Percentiles rank a stretch among this genome's conserved stretches.
These are phyloP conservation scores for Tiliacea citrago DNA, from an alignment of 2,888 invertebrate genomes.

Conservation along the genomic window DNA sequence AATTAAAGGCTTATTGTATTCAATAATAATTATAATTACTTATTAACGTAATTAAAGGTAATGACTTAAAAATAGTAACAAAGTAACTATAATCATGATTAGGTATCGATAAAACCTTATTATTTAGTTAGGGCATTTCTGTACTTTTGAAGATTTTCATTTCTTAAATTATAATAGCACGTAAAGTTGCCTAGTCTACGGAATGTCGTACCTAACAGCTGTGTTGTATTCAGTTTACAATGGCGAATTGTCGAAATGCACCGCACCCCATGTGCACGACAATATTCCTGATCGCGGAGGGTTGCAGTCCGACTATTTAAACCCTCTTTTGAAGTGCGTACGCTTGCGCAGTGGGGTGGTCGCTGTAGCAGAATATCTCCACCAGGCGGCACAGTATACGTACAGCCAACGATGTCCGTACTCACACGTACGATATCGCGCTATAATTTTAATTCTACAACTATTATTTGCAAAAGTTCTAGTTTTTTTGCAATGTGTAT, in stretches of 20 bases:
- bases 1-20: neutral
- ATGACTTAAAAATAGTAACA: neutral
- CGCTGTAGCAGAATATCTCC: conserved; percentile 78
- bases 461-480: conserved; percentile 50
- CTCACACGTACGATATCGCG: conserved; percentile 75
- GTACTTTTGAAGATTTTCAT: neutral
- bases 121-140: neutral
- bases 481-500: conserved; percentile 78
- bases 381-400: conserved; percentile 78
- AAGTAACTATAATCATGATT: neutral
- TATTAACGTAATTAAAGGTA: conserved; percentile 1
- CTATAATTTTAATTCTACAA: conserved; percentile 65
- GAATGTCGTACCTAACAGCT: conserved; percentile 79
- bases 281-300: conserved; percentile 70
- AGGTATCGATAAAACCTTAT: neutral
- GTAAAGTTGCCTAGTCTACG: conserved; percentile 9
- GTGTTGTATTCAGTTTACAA: conserved; percentile 67
- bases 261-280: conserved; percentile 81
- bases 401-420: conserved; percentile 83
- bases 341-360: conserved; percentile 87
- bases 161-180: neutral
- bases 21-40: neutral
- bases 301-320: conserved; percentile 67
- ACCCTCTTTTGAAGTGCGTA: conserved; percentile 85
- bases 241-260: conserved; percentile 53